Base-by-base conservation (phyloP, 1,140 invertebrate genomes). In the Scaptomyza hsui region DNA sequence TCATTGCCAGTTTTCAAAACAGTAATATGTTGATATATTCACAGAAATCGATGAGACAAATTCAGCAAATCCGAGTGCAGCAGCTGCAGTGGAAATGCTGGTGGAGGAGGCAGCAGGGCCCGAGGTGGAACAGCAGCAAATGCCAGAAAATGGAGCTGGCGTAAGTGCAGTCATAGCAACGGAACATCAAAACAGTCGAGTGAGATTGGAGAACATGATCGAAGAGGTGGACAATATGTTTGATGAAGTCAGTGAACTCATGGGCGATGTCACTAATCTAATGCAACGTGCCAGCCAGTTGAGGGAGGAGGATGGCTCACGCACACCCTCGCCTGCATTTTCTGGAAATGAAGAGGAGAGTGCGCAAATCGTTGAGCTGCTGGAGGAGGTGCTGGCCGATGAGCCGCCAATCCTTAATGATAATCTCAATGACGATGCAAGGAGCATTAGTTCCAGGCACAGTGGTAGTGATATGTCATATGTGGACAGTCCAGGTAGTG, bases 401-500 rank as follows among this genome's bases (percentile, higher is more conserved):
- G 45, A 45, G 13, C 7, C 35, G 1, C 4, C 29, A 6, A n/a
- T 21, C 19, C 16, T 32, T 4, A 49, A 64, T 18, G 51, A 56
- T 5, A 63, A 52, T 42, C 37, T 60, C 1, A 60, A 21, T 12
- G 32, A 37, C 7, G 32, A 37, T 37, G 32, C 18, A 16, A 29
- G 63, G n/a, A 41, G 37, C 49, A 47, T 37, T 4, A 55, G 41
- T 47, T 70, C 13, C 29, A 67, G 21, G 41, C 64, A 73, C 37
- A 61, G 63, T 12, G 62, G 65, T 16, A 81, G 73, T 29, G 81
- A 86, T 35, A 82, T 88, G 82, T 86, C 74, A 0, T 29, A 29
- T 29, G 16, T 88, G 26, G 82, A 82, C 21, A 88, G 78, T 61
- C 83, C 82, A 21, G 83, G 60, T 15, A 88, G 82, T 29, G 82